A percentile compares a stretch with the other conserved stretches of the same genome.
phyloP scores from a whole-genome alignment of 2,797 vertebrate genomes.

The Melopsittacus undulatus region DNA sequence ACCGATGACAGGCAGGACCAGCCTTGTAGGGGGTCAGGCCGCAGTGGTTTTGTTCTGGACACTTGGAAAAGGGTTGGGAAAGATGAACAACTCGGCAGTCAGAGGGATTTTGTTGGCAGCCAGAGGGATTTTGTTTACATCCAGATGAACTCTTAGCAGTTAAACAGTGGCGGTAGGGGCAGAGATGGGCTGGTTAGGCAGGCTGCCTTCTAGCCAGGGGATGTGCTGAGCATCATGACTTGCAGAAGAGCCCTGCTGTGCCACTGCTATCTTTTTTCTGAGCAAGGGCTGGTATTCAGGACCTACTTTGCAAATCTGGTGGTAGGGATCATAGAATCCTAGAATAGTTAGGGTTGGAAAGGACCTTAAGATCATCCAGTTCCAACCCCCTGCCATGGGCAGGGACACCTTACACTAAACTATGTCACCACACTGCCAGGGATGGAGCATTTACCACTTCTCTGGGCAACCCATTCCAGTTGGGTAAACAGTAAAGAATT shows the following conservation, averaged over 20 bases:
- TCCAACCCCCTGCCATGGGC: too few species aligned
- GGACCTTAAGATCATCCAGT: too few species aligned
- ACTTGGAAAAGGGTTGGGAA: background rate
- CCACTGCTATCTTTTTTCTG: background rate
- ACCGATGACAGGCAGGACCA: background rate
- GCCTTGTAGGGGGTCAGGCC: background rate
- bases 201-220: background rate
- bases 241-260: background rate
- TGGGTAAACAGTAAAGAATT: too few species aligned
- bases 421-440: too few species aligned
- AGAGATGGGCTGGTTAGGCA: background rate
- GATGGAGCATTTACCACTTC: too few species aligned
- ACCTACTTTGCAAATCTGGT: background rate
- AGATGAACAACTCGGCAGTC: background rate
- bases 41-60: background rate
- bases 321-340: background rate
- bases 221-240: fast-evolving
- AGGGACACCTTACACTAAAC: too few species aligned
- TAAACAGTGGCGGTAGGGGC: background rate
- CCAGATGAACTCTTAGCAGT: background rate
- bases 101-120: background rate
- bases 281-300: background rate
- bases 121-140: background rate
- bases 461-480: too few species aligned
- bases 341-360: too few species aligned